Percentiles rank a stretch among this genome's conserved stretches.
These are phyloP conservation scores for Apocrypta bakeri DNA, from an alignment of 1,140 invertebrate genomes.

Conservation along the genomic window DNA sequence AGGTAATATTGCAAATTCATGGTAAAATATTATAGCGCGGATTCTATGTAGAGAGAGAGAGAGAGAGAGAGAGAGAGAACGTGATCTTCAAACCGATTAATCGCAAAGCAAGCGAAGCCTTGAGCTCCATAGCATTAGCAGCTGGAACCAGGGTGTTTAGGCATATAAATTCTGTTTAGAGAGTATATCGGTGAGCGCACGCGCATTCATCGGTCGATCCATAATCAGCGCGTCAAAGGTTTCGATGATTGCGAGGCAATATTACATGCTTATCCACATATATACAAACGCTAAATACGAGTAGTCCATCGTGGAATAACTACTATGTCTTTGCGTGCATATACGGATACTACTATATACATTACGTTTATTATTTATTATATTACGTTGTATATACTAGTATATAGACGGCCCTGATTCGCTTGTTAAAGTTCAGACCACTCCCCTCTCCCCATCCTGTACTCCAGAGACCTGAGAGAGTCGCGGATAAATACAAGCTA, in stretches of 20 bases:
- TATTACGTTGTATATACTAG: too few relatives aligned
- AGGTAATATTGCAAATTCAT: too few relatives aligned
- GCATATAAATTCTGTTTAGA: background rate
- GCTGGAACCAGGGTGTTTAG: background rate
- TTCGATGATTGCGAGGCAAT: background rate
- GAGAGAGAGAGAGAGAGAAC: too few relatives aligned
- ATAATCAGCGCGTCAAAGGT: background rate
- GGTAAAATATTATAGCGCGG: too few relatives aligned
- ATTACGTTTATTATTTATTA: too few relatives aligned
- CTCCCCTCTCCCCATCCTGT: too few relatives aligned
- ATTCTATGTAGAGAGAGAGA: too few relatives aligned
- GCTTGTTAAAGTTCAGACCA: background rate
- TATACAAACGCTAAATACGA: background rate
- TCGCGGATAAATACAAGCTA: conserved; percentile 38
- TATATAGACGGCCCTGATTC: too few relatives aligned
- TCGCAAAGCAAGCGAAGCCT: background rate
- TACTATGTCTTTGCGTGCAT: background rate
- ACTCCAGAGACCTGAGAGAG: background rate
- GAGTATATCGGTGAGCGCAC: background rate
- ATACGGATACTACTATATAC: too few relatives aligned
- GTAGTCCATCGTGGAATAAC: too few relatives aligned
- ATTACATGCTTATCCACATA: conserved; percentile 6
- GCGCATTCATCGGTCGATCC: background rate
- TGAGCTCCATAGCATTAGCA: background rate
- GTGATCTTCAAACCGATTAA: background rate